Evolutionary conservation across 2,888 invertebrate species (phyloP), one percentile per base, ranked within the genome.

Genomic region (Leucophora obtusa): DNA sequence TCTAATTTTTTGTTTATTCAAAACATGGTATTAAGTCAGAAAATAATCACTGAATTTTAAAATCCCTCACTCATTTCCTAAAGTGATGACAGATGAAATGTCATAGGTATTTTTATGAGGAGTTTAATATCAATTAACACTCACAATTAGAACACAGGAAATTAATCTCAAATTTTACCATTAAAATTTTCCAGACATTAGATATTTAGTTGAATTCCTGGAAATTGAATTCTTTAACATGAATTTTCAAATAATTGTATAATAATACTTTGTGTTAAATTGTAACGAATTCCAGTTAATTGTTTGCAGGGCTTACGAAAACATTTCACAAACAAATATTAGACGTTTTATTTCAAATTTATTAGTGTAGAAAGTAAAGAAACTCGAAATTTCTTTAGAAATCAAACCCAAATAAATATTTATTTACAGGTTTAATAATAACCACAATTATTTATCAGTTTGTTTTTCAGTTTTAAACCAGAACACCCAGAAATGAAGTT

Each of bases 341-440:
- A 77, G 69, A 81, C 73, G n/a, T n/a, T n/a, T n/a, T 66, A 66
- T 33, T 38, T 38, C 58, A 51, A 47, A 7, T 51, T 53, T 28
- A 33, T 58, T 21, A 33, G 24, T 18, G 14, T 62, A 28, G n/a
- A 47, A n/a, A 14, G 5, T 6, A 47, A n/a, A n/a, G n/a, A 62
- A 17, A 14, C 33, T 2, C 1, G 21, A 62, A 15, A 24, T 54
- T 79, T 75, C 75, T 17, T 1, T 17, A 54, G 80, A 80, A 80
- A 80, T 77, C 70, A 81, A 73, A 73, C 66, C 71, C 63, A 76
- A 76, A 62, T 68, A 81, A 81, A 81, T 81, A 81, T 77, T 74
- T 81, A 60, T 56, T 70, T 62, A 70, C 47, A 70, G 78, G 60
- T 56, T 68, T 21, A 58, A 58, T 65, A 65, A 50, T 28, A 68